Evolutionary conservation across 2,888 invertebrate species (phyloP), one percentile per base, ranked within the genome.

Genomic region (Ochlodes sylvanus): DNA sequence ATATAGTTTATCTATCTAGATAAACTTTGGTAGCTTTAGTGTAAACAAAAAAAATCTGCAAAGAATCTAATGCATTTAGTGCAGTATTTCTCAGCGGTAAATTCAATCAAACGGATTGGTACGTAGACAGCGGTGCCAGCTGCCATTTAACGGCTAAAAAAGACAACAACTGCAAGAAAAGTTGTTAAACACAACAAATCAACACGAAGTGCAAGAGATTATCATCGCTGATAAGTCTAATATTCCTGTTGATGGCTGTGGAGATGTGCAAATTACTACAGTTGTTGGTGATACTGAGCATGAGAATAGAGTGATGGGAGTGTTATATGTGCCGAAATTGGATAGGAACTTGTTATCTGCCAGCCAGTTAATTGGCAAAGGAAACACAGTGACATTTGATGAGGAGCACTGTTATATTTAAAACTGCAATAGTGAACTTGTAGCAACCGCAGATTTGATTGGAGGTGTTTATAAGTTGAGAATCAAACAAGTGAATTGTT

Each of bases 331-430:
- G 3, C 72, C 72, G 10, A 62, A 69, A 6, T 44, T 71, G 27
- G 41, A 65, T 4, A 71, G 67, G 9, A 71, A 71, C 42, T 65
- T 74, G 15, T 63, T 74, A 38, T 73, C 72, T 0, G 76, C 77
- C 0, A 78, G 79, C 52, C 63, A 74, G 57, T 42, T 72, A 44
- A 56, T 72, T 1, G 58, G 14, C 1, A 70, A 69, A 4, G 69
- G 71, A 55, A 73, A 72, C 15, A 62, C 50, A 64, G 65, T 70
- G 42, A 44, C 34, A 38, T 60, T 60, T 47, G 21, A 44, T 15
- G 32, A 44, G 0, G 5, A 44, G 9, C 0, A 5, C 15, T 60
- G 66, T 38, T 47, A 63, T 60, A 66, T 70, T 27, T 44, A 50
- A 27, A 69, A 69, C 21, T 57, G 55, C 32, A 58, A 66, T 19